Base-by-base conservation (phyloP, 2,797 vertebrate genomes). In the Enteromius paludinosus region DNA sequence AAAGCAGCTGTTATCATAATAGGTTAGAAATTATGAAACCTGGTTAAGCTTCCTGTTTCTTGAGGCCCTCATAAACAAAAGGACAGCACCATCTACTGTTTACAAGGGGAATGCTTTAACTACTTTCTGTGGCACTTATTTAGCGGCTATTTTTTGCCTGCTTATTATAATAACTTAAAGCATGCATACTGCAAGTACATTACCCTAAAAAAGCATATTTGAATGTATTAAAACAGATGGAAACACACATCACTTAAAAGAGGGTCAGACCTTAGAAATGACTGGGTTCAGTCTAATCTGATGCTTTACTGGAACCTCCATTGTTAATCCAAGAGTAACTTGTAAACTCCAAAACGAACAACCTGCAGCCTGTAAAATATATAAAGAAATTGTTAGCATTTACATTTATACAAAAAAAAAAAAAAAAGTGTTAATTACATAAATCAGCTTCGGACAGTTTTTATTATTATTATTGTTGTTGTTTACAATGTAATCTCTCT, bases 31-130 rank as follows among this genome's bases (percentile, higher is more conserved):
- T 79, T 0, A 33, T 43, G 47, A 68, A 68, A 79, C 15, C 77
- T 28, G 11, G 14, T 38, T 6, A 25, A 28, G 33, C 77, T 68
- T 79, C 77, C 64, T 14, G 49, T 43, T 70, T 20, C 23, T 35
- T 30, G 17, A 18, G 17, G 25, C 23, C 14, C 17, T 56, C 35
- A 56, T 69, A 25, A 75, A 54, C 56, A 54, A 43, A n/a, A 75
- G 6, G 52, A 75, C n/a, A 69, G 81, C 81, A 30, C 81, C 81
- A 68, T 68, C 81, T 82, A n/a, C 23, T 68, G 81, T 28, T 59
- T 20, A 68, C 43, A 75, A 43, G 0, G 2, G 4, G 23, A 66
- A 62, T 15, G 14, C n/a, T 28, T 17, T 2, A 18, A 35, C 45
- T 41, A 28, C 10, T 4, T 69, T 41, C 18, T 28, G 10, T 35